phyloP scores from a whole-genome alignment of 2,113 vertebrate species.

The human (Homo sapiens) region GRCh38 chrX:125000001-125000500 shows the following conservation, averaged over 20 bases:
- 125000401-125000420: conserved; percentile 37
- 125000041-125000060: conserved; percentile 20
- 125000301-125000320: conserved; percentile 59
- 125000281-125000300: conserved; percentile 68
- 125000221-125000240: conserved; percentile 72
- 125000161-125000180: conserved; percentile 64
- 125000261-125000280: conserved; percentile 63
- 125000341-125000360: conserved; percentile 50
- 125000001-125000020: conserved; percentile 34
- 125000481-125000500: conserved; percentile 53
- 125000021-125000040: conserved; percentile 24
- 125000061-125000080: conserved; percentile 70
- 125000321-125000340: conserved; percentile 54
- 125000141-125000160: conserved; percentile 67
- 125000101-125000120: conserved; percentile 60
- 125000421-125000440: conserved; percentile 30
- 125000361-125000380: conserved; percentile 25
- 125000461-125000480: conserved; percentile 17
- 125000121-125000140: conserved; percentile 50
- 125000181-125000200: conserved; percentile 57
- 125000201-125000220: conserved; percentile 72
- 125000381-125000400: neutral
- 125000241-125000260: conserved; percentile 60
- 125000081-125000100: conserved; percentile 39
- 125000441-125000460: conserved; percentile 7